phyloP scores from a whole-genome alignment of 2,888 invertebrate genomes.

The Polydrusus tereticollis region DNA sequence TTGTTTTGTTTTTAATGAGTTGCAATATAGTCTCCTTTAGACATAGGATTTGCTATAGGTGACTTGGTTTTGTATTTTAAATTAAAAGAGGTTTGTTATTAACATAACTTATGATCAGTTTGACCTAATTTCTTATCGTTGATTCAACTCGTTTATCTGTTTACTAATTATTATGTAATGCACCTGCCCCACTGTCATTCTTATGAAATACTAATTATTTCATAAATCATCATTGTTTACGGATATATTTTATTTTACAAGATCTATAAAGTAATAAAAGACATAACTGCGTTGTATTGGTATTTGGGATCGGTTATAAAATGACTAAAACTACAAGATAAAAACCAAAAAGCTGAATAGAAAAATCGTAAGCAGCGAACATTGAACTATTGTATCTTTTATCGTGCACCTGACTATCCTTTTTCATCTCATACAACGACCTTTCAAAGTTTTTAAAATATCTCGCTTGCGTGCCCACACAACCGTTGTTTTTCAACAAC shows the following conservation, averaged over 20 bases:
- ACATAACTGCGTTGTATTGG: not conserved
- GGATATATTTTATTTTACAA: not conserved
- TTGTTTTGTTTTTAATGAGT: too few species aligned
- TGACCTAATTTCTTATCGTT: not conserved
- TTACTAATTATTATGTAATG: not conserved
- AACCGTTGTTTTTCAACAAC: slow-evolving; percentile 4
- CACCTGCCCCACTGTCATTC: not conserved
- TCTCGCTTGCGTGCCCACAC: slow-evolving; percentile 19
- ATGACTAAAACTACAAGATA: not conserved
- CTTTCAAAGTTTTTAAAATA: slow-evolving; percentile 20
- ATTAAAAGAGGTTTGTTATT: too few species aligned
- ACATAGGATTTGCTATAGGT: too few species aligned
- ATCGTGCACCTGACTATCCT: slow-evolving; percentile 21
- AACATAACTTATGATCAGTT: too few species aligned
- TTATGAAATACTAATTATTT: not conserved
- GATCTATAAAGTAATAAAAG: not conserved
- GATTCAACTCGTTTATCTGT: not conserved
- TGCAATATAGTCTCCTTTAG: too few species aligned
- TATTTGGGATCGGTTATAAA: not conserved
- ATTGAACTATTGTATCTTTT: slow-evolving; percentile 19
- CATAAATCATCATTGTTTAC: not conserved
- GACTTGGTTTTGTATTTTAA: too few species aligned
- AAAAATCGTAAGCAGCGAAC: slow-evolving; percentile 1
- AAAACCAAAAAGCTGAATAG: not conserved
- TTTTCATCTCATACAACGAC: slow-evolving; percentile 24